Evolutionary conservation across 1,140 invertebrate species (phyloP), one percentile per base, ranked within the genome.

Genomic region (Drosophila littoralis): DNA sequence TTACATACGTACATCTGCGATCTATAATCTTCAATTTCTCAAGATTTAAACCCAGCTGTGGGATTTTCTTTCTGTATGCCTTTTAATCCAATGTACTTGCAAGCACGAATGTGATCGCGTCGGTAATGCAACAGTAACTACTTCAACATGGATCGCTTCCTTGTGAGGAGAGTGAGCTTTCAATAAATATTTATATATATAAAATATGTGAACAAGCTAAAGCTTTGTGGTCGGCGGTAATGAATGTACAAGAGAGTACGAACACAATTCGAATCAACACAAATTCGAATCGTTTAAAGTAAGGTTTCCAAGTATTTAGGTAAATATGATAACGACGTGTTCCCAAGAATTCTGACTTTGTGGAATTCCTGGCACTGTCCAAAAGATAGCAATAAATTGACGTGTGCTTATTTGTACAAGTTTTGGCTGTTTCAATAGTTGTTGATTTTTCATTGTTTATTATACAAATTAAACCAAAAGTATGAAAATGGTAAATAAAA

Each of bases 401-500:
- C 2, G 36, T 38, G 6, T 7, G 10, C 36, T 9, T 8, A 10
- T 9, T 43, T n/a, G 42, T 5, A 12, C 6, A 9, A 17, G n/a
- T n/a, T 46, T 58, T 64, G 15, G 10, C 7, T n/a, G 43, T 60
- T 42, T 33, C 10, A 10, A 66, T 32, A 33, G 15, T 55, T 75
- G 52, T 68, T 60, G 69, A 77, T 76, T 77, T 67, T 66, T 51
- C 51, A 74, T 55, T 74, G 64, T 83, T 84, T 81, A 81, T 77
- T 81, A 43, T 65, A 63, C 69, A 85, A 81, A 74, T 55, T 85
- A 84, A 85, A 80, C 45, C 51, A 65, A 75, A 77, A 72, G 51
- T 46, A 78, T 84, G 60, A 70, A 55, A 68, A 72, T 57, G 45
- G 70, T 33, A 45, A 75, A 58, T 51, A 59, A 70, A 75, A 61